Conservation (phyloP, 2,113 vertebrate genomes). For the Electrona antarctica region DNA sequence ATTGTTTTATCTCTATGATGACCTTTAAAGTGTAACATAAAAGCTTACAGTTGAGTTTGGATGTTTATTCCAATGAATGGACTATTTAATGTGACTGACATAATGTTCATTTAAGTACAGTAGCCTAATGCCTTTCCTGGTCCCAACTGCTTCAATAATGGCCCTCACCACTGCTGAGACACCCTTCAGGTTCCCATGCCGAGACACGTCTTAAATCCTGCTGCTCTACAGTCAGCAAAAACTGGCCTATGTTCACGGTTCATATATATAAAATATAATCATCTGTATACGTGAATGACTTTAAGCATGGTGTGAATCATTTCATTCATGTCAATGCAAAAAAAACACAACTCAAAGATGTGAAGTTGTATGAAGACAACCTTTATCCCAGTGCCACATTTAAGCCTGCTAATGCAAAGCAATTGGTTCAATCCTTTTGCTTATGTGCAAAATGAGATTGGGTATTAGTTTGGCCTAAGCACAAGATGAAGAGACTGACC, state of each 20-base stretch:
- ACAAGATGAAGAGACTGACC: neutral
- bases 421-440: neutral
- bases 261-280: neutral
- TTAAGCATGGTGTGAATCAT: constrained; percentile 16
- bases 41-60: constrained; percentile 5
- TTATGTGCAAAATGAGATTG: constrained; percentile 3
- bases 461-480: neutral
- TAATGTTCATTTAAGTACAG: neutral
- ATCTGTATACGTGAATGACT: constrained; percentile 27
- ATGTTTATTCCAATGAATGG: constrained; percentile 40
- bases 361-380: neutral
- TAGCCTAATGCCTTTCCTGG: neutral
- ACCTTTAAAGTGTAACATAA: constrained; percentile 8
- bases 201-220: neutral
- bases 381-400: neutral
- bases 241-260: constrained; percentile 7
- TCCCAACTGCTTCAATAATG: constrained; percentile 33
- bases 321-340: neutral
- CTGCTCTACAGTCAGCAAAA: neutral
- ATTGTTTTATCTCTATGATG: constrained; percentile 39
- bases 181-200: neutral
- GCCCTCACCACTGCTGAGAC: constrained; percentile 39
- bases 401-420: constrained; percentile 7
- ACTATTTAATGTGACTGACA: constrained; percentile 26
- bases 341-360: neutral